Conservation (phyloP, 2,888 invertebrate species). For the Aromia moschata region DNA sequence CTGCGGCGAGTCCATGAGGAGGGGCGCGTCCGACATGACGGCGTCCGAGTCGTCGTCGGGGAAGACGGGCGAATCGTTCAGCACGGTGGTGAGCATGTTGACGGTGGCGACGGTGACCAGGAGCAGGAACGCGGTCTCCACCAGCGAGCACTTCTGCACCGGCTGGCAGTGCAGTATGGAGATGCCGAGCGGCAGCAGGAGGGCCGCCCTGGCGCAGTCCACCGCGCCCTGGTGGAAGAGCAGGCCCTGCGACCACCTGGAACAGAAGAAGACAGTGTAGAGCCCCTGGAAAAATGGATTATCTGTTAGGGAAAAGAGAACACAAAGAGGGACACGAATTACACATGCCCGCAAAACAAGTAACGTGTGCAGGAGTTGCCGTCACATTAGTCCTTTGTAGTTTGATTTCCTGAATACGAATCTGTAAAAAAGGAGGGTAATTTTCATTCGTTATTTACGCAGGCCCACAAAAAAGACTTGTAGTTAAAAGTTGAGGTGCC, state of each 20-base stretch:
- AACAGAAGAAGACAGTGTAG: constrained; percentile 42
- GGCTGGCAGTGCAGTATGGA: constrained; percentile 85
- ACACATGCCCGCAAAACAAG: not conserved
- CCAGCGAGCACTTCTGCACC: constrained; percentile 84
- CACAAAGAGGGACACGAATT: not conserved
- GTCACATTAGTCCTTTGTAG: too few species aligned
- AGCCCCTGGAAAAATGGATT: constrained; percentile 18
- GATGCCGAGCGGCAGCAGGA: constrained; percentile 80
- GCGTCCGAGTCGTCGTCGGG: constrained; percentile 82
- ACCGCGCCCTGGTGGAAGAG: constrained; percentile 87
- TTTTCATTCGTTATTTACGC: too few species aligned
- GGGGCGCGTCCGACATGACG: constrained; percentile 65
- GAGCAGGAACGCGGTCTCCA: constrained; percentile 88
- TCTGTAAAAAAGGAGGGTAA: too few species aligned
- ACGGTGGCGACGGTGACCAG: constrained; percentile 90
- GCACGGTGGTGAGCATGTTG: constrained; percentile 87
- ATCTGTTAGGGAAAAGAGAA: constrained; percentile 6
- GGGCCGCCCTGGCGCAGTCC: constrained; percentile 83
- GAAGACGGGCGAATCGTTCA: constrained; percentile 87
- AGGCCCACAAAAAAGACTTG: too few species aligned
- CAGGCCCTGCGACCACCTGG: constrained; percentile 86
- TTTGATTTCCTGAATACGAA: too few species aligned
- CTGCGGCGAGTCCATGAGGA: constrained; percentile 87
- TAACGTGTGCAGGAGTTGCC: not conserved
- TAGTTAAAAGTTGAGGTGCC: too few species aligned